phyloP scores from a whole-genome alignment of 2,888 invertebrate species.

The Melanophora roralis region DNA sequence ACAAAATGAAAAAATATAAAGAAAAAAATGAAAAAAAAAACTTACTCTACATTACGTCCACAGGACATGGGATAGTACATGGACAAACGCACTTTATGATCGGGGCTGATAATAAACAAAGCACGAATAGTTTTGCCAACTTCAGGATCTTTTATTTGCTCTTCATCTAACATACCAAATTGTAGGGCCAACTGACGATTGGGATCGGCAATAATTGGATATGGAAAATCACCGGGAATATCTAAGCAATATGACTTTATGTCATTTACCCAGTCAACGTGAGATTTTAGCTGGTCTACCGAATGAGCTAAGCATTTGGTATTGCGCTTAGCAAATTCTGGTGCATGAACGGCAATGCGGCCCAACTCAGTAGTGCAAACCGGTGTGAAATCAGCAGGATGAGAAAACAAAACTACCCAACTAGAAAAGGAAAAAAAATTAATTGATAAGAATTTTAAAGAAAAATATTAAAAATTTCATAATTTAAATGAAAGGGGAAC shows the following conservation, averaged over 20 bases:
- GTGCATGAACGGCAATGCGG: constrained; percentile 83
- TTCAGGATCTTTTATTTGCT: constrained; percentile 82
- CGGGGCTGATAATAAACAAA: constrained; percentile 88
- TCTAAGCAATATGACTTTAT: constrained; percentile 84
- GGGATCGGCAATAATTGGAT: constrained; percentile 89
- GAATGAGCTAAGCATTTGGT: constrained; percentile 89
- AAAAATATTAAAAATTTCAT: too few relatives aligned
- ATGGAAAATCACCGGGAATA: constrained; percentile 86
- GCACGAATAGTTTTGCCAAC: constrained; percentile 85
- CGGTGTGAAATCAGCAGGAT: constrained; percentile 93
- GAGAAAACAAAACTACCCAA: constrained; percentile 92
- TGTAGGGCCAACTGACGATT: constrained; percentile 83
- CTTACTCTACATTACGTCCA: constrained; percentile 91
- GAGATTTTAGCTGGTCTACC: constrained; percentile 85
- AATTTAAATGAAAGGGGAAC: too few relatives aligned
- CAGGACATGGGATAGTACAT: constrained; percentile 92
- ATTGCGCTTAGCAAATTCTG: constrained; percentile 84
- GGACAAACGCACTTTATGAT: constrained; percentile 86
- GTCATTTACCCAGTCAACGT: constrained; percentile 87
- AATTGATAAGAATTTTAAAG: not conserved
- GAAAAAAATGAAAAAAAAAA: constrained; percentile 62
- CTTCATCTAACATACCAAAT: constrained; percentile 89
- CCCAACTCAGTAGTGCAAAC: constrained; percentile 94
- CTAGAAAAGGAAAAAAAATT: constrained; percentile 76
- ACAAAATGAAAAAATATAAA: not conserved